Conservation (phyloP, 2,113 vertebrate species). For the Cepphus grylle region DNA sequence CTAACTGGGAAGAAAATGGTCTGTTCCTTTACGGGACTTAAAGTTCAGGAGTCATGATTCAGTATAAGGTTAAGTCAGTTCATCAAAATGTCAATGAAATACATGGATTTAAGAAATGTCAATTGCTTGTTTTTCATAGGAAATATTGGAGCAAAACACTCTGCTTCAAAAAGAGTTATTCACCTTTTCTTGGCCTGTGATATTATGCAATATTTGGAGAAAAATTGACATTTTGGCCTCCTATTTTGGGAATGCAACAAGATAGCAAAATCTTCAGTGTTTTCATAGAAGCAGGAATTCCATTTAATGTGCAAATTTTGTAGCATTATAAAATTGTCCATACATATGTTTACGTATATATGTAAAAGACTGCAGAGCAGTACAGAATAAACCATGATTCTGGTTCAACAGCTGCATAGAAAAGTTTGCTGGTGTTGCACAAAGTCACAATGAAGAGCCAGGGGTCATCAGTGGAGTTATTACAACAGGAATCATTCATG, state of each 20-base stretch:
- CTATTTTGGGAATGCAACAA: neutral
- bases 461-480: neutral
- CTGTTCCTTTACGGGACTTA: neutral
- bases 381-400: neutral
- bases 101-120: constrained; percentile 20
- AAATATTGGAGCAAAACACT: neutral
- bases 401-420: neutral
- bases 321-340: neutral
- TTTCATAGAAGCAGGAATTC: neutral
- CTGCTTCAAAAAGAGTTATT: neutral
- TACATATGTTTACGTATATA: neutral
- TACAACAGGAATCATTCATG: neutral
- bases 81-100: constrained; percentile 44
- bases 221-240: neutral
- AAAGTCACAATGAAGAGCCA: neutral
- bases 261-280: neutral
- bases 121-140: constrained; percentile 6
- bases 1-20: neutral
- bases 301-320: neutral
- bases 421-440: neutral
- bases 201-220: neutral
- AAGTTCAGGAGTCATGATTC: constrained; percentile 12
- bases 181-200: neutral
- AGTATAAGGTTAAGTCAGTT: constrained; percentile 19
- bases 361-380: neutral